Evolutionary conservation across 1,140 invertebrate genomes (phyloP).

Genomic region (Pteromalus puparum): DNA sequence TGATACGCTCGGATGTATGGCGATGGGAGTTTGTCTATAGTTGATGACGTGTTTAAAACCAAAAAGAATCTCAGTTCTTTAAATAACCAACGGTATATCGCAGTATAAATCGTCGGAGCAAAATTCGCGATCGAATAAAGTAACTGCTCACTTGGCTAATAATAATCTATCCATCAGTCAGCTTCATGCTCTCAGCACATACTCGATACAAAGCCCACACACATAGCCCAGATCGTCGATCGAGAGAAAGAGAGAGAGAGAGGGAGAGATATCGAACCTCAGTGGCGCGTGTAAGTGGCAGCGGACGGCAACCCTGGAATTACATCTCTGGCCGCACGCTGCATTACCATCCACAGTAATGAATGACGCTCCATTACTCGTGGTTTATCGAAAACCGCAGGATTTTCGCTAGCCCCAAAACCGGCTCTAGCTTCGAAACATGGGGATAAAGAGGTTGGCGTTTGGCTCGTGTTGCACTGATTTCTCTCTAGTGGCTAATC

Average conservation of each 20-base stretch:
- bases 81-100: no score
- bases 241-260: slow-evolving; percentile 8
- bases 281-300: neutral
- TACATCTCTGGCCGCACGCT: slow-evolving; percentile 6
- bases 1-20: no score
- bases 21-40: no score
- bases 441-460: neutral
- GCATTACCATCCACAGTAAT: slow-evolving; percentile 68
- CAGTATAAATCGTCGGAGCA: neutral
- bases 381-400: slow-evolving; percentile 69
- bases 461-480: neutral
- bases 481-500: neutral
- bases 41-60: no score
- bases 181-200: no score
- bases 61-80: no score
- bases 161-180: slow-evolving; percentile 3
- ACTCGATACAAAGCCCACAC: no score
- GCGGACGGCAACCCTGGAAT: neutral
- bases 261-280: neutral
- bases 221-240: neutral
- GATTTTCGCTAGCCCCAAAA: slow-evolving; percentile 63
- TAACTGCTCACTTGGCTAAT: neutral
- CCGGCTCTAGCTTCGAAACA: neutral
- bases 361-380: slow-evolving; percentile 69
- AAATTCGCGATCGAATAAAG: neutral